Conservation (phyloP, 2,113 vertebrate genomes). For the Chrysemys picta region DNA sequence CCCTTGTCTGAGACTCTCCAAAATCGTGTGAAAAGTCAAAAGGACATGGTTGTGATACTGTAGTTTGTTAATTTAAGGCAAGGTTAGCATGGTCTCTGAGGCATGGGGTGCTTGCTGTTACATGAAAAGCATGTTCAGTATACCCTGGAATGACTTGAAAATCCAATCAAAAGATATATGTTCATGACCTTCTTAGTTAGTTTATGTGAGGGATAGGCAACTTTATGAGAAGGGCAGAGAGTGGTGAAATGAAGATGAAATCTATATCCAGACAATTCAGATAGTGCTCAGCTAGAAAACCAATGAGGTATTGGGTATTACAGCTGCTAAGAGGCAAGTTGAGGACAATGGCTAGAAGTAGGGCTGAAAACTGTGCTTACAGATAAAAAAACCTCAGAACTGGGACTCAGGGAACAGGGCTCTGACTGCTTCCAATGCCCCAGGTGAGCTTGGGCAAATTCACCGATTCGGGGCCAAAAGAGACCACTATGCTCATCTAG, state of each 20-base stretch:
- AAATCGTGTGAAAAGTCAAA: not conserved
- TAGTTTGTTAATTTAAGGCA: conserved; percentile 7
- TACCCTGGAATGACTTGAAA: not conserved
- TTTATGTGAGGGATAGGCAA: not conserved
- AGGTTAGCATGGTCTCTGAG: not conserved
- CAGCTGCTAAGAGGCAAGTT: not conserved
- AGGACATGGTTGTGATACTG: not conserved
- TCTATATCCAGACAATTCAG: not conserved
- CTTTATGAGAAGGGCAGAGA: not conserved
- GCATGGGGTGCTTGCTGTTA: not conserved
- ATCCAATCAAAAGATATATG: not conserved
- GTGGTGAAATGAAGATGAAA: not conserved
- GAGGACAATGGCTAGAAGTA: not conserved
- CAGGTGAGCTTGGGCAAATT: too few relatives aligned
- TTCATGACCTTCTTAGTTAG: not conserved
- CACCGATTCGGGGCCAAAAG: too few relatives aligned
- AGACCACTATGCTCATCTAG: not conserved
- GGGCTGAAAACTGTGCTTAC: not conserved
- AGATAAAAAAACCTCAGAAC: not conserved
- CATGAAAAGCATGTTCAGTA: accelerated
- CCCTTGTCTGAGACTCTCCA: not conserved
- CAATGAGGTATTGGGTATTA: not conserved
- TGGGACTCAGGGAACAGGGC: not conserved
- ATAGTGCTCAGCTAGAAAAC: not conserved
- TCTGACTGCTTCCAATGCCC: not conserved